Evolutionary conservation across 1,140 invertebrate species (phyloP), one percentile per base, ranked within the genome.

Genomic region (Armadillidium nasatum): DNA sequence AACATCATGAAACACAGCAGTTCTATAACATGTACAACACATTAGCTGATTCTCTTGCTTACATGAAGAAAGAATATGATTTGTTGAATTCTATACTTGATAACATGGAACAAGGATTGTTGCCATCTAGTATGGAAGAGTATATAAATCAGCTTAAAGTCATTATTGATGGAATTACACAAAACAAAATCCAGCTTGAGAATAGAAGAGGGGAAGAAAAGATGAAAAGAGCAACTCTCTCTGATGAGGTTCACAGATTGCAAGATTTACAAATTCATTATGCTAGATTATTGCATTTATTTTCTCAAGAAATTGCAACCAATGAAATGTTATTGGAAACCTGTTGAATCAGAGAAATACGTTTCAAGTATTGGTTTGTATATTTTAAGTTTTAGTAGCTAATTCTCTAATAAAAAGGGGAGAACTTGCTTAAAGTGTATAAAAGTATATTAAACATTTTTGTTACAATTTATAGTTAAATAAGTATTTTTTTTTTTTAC

Each of bases 1-100:
- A 95, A 82, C 95, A 98, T 83, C 92, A 93, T 83, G 95, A 98
- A 88, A 98, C 95, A 0, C 98, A 98, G 85, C 94, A 98, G 86
- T 97, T 95, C 87, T 98, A 95, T 83, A 96, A 94, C 44, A 87
- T 98, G 73, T 96, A 97, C 84, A 99, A 99, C 85, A 95, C 93
- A 7, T 86, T 98, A n/a, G 92, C 95, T 84, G 96, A 98, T 86
- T 94, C 93, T 6, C 93, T 94, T 84, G 86, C 92, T 43, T 98
- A 97, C 85, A 88, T 97, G 78, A 91, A 90, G 69, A 97, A 96
- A 84, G 96, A 98, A 86, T 87, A 97, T 60, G 89, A 91, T 22
- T 85, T 99, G 60, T 85, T 98, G 7, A 97, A 98, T 87, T 98
- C 95, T 0, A 95, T 98, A 79, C 89, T 94, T 81, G 94, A 98